Evolutionary conservation across 1,140 invertebrate genomes (phyloP).

Genomic region (Papilio aristodemus): DNA sequence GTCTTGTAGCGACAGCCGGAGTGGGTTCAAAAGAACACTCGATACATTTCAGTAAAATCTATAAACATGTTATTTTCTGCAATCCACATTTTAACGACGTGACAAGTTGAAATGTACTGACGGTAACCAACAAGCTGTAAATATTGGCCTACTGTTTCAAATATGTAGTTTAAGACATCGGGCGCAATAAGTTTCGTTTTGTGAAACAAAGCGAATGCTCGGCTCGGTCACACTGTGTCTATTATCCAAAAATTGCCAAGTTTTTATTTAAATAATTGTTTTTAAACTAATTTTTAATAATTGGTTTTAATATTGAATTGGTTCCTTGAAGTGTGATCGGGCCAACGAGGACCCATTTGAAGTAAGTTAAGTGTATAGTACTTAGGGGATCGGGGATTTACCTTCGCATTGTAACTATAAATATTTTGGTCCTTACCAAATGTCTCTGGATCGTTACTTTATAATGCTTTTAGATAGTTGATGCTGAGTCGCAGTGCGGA

Average conservation of each 20-base stretch:
- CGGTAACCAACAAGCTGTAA: slow-evolving; percentile 38
- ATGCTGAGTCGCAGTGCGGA: not conserved
- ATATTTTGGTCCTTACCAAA: not conserved
- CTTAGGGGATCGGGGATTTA: slow-evolving; percentile 60
- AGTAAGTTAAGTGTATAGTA: slow-evolving; percentile 70
- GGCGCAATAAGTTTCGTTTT: not conserved
- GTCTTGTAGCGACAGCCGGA: not conserved
- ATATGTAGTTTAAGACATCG: slow-evolving; percentile 36
- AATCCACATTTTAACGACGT: not conserved
- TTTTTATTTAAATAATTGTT: not conserved
- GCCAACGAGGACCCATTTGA: slow-evolving; percentile 37
- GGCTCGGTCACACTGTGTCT: slow-evolving; percentile 1
- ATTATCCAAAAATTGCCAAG: not conserved
- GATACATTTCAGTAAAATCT: not conserved
- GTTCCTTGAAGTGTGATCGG: slow-evolving; percentile 15
- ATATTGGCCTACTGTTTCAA: slow-evolving; percentile 46
- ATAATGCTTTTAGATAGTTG: slow-evolving; percentile 13
- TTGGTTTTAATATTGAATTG: not conserved
- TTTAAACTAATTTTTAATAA: not conserved
- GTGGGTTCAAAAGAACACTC: not conserved
- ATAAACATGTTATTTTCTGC: slow-evolving; percentile 8
- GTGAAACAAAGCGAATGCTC: not conserved
- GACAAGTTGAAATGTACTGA: not conserved
- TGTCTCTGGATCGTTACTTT: not conserved
- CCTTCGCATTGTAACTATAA: slow-evolving; percentile 41